Conservation (phyloP, 2,888 invertebrate species). For the Escarpia spicata region DNA sequence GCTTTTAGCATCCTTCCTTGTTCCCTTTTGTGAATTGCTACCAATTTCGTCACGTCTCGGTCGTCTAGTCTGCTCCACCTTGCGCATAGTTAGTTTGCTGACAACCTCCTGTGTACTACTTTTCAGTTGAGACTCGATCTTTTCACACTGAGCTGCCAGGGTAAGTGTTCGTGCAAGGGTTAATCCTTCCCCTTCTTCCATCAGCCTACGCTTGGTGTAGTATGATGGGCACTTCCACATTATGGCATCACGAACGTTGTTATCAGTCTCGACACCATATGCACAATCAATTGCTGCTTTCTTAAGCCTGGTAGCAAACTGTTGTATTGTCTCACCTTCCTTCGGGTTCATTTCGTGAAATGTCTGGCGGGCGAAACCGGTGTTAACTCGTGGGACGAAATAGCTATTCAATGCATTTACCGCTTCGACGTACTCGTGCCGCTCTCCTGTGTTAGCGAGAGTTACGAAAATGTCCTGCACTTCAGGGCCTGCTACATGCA, state of each 20-base stretch:
- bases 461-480: not conserved
- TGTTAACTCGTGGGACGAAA: too few species aligned
- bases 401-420: too few species aligned
- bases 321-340: not conserved
- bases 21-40: not conserved
- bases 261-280: not conserved
- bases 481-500: not conserved
- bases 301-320: not conserved
- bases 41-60: not conserved
- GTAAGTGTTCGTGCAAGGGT: not conserved
- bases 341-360: not conserved
- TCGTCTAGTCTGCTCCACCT: not conserved
- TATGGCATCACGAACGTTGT: not conserved
- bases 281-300: not conserved
- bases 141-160: not conserved
- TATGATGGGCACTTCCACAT: not conserved
- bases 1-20: not conserved
- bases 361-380: too few species aligned
- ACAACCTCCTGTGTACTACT: not conserved
- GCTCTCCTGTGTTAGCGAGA: not conserved
- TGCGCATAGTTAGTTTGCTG: not conserved
- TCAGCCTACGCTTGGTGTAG: not conserved
- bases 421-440: too few species aligned
- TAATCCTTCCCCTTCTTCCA: not conserved
- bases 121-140: not conserved